Percentiles rank a stretch among this genome's conserved stretches.
Evolutionary conservation across 2,113 vertebrate genomes (phyloP).

Genomic region (Aspidoscelis tigris): DNA sequence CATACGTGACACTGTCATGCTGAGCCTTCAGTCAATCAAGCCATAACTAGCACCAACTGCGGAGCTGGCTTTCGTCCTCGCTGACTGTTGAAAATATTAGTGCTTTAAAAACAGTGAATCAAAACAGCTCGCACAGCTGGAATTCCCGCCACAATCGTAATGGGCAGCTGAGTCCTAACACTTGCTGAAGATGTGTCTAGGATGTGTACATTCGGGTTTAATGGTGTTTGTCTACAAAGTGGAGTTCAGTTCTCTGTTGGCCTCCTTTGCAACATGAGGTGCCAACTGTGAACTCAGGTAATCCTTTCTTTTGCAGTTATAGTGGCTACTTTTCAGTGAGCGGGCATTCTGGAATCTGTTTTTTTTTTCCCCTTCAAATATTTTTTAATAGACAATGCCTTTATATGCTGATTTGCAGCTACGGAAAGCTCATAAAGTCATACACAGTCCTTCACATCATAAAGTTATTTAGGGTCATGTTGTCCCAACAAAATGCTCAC

Average conservation of each 20-base stretch:
- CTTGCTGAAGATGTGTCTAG: not conserved
- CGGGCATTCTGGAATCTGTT: not conserved
- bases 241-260: not conserved
- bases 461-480: no score
- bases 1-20: not conserved
- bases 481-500: no score
- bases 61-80: not conserved
- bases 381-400: not conserved
- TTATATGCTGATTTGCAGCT: not conserved
- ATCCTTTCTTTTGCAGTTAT: no score
- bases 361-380: not conserved
- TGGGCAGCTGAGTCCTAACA: not conserved
- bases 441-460: not conserved
- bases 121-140: slow-evolving; percentile 18
- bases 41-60: not conserved
- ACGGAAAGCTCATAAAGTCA: no score
- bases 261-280: not conserved
- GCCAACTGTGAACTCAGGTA: not conserved
- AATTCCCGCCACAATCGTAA: not conserved
- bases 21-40: slow-evolving; percentile 16
- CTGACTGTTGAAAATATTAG: slow-evolving; percentile 18
- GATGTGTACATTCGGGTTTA: not conserved
- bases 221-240: slow-evolving; percentile 6
- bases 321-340: not conserved
- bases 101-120: slow-evolving; percentile 7